A percentile compares a stretch with the other conserved stretches of the same genome.
Conservation (phyloP, 2,888 invertebrate genomes). For the Smittia sp. region DNA sequence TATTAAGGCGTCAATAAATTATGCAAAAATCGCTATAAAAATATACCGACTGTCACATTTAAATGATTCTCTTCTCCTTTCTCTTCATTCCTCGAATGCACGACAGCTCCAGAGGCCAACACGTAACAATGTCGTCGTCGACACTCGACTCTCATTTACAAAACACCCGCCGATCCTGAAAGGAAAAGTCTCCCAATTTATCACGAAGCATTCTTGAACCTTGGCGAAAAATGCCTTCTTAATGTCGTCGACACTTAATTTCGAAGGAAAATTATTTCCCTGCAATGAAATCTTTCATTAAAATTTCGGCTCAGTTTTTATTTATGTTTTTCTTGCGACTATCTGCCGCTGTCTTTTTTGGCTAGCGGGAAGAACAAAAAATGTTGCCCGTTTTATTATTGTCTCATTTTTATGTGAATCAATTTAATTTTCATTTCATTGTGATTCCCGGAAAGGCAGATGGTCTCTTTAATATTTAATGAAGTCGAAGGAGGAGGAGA, state of each 20-base stretch:
- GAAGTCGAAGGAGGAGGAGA: neutral
- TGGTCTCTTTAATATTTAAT: neutral
- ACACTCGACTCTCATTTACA: no score
- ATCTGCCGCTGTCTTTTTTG: neutral
- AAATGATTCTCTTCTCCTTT: no score
- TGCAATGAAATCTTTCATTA: neutral
- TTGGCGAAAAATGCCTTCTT: neutral
- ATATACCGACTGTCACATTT: neutral
- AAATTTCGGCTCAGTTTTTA: neutral
- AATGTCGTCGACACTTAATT: neutral
- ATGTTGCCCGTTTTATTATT: conserved; percentile 21
- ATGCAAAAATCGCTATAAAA: conserved; percentile 10
- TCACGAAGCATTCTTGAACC: neutral
- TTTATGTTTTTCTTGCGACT: neutral
- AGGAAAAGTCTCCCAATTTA: neutral
- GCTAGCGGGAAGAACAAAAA: neutral
- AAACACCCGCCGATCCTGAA: no score
- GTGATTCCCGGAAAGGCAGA: neutral
- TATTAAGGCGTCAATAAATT: conserved; percentile 7
- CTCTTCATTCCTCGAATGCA: no score
- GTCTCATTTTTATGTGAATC: conserved; percentile 27
- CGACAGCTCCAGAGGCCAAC: no score
- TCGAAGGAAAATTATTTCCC: neutral
- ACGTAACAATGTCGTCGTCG: no score
- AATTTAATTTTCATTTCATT: conserved; percentile 27